Conservation (phyloP, 2,113 vertebrate species). For the Nycticorax nycticorax region DNA sequence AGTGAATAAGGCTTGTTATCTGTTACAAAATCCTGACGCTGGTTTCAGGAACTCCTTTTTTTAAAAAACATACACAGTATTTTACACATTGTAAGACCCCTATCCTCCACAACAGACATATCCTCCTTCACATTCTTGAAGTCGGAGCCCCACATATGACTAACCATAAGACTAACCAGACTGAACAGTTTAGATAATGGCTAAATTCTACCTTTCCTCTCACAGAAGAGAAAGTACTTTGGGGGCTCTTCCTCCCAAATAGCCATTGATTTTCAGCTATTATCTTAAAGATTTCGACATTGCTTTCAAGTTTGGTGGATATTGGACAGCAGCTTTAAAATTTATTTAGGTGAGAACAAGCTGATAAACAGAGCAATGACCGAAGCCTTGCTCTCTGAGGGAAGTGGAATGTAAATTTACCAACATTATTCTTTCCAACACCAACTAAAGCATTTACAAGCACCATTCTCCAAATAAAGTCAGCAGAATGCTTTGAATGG, state of each 20-base stretch:
- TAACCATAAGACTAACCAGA: background rate
- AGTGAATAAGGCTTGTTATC: background rate
- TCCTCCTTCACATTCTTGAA: background rate
- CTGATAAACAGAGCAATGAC: background rate
- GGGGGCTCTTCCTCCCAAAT: background rate
- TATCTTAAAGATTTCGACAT: background rate
- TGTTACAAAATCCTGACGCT: background rate
- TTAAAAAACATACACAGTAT: background rate
- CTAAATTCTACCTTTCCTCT: background rate
- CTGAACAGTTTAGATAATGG: background rate
- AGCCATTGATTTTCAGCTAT: background rate
- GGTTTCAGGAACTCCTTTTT: background rate
- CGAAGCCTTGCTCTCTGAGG: background rate
- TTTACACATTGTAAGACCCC: background rate
- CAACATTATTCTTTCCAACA: background rate
- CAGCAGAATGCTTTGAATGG: background rate
- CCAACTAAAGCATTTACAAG: background rate
- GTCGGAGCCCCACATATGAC: background rate
- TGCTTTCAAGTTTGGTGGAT: background rate
- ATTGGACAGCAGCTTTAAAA: background rate
- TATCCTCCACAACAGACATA: background rate
- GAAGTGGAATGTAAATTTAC: background rate
- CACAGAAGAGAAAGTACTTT: background rate
- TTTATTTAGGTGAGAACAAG: background rate
- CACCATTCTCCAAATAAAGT: background rate